Conservation (phyloP, 1,140 invertebrate genomes). For the Coelopa frigida region DNA sequence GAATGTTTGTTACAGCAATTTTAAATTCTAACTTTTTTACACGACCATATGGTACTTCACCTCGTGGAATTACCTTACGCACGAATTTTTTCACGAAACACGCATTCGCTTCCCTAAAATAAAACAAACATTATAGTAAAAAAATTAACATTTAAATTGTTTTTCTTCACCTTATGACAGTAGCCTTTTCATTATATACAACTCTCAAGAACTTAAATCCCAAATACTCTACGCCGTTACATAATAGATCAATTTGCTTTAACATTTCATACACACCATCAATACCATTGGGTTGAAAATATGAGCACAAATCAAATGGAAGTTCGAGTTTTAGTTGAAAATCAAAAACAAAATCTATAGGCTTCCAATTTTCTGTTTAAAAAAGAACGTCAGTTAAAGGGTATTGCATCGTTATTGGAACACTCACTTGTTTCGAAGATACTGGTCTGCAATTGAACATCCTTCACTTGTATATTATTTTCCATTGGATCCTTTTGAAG, state of each 20-base stretch:
- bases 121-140: not conserved
- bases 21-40: constrained; percentile 8
- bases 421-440: not conserved
- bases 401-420: not conserved
- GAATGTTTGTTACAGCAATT: constrained; percentile 12
- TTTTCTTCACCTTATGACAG: constrained; percentile 9
- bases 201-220: constrained; percentile 2
- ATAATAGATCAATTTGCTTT: constrained; percentile 4
- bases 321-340: constrained; percentile 10
- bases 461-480: constrained; percentile 3
- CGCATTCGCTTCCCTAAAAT: constrained; percentile 9
- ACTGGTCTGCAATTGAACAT: not conserved
- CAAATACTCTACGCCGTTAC: not conserved
- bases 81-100: too few species aligned
- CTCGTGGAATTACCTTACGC: not conserved
- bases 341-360: constrained; percentile 11
- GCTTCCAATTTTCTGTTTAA: constrained; percentile 11
- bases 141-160: not conserved
- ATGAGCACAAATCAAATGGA: constrained; percentile 4
- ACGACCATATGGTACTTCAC: not conserved
- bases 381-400: constrained; percentile 2
- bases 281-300: not conserved
- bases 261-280: constrained; percentile 2
- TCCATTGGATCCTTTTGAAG: not conserved
- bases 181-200: constrained; percentile 3